Evolutionary conservation across 37 sponge, comb jelly and placozoan genomes (phyloP), one percentile per base, ranked within the genome.

Genomic region (Axinella damicornis): DNA sequence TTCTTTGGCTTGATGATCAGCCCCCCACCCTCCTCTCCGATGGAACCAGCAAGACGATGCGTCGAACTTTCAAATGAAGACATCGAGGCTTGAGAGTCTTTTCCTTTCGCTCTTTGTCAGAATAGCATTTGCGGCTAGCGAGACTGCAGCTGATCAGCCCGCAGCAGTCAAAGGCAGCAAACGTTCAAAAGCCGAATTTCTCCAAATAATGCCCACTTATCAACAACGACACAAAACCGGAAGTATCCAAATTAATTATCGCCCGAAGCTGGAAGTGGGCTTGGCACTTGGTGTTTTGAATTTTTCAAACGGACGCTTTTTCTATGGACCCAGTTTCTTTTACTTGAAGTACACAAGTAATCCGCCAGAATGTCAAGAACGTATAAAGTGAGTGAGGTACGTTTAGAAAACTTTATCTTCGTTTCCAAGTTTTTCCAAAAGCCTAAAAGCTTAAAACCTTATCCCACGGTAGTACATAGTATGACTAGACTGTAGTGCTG

Each of bases 1-100:
- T 1, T 72, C 17, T 25, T 56, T 41, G 88, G 80, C 74, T 90
- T 85, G 46, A 85, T 62, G 14, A 92, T 64, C 37, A 95, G 78
- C 12, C 96, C 96, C 30, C 92, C 96, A 11, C 27, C 71, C 58
- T 92, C 87, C 2, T 87, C 76, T 2, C 78, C 81, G 9, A 9
- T 46, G 12, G 84, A 79, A 18, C 88, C 92, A 5, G 84, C 85
- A 20, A 93, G 85, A 9, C 65, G 64, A 57, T 86, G 87, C 9
- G 57, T 75, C 4, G 79, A 69, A 5, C 41, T 61, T 25, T 74
- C 86, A 81, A 85, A 91, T 19, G 70, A 71, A 22, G 91, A 81
- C 91, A 91, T 91, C 0, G 18, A 25, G 57, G 30, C 0, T 25
- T 15, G 40, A n/a, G 0, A 21, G 55, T 41, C 21, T 6, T 73